Base-by-base conservation (phyloP, 1,140 invertebrate genomes). In the Microplitis mediator region DNA sequence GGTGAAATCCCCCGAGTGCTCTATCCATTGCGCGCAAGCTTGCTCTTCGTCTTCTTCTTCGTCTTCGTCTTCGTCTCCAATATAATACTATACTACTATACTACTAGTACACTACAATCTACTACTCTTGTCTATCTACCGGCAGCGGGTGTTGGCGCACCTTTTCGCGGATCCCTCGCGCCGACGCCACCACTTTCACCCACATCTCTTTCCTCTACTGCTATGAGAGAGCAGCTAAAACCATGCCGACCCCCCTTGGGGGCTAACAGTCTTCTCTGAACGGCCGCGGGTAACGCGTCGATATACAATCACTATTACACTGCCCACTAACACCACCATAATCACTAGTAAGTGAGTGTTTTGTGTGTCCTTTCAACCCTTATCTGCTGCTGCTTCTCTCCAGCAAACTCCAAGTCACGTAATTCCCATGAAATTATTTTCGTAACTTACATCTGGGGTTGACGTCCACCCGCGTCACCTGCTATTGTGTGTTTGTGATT, bases 131-230 rank as follows among this genome's bases (percentile, higher is more conserved):
- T 64, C 34, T 68, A 56, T 56, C 52, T n/a, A 56, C 52, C 52
- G 23, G 8, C 23, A 23, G 52, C 31, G 31, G 14, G 39, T 45
- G 39, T 45, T 45, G 16, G 58, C 58, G 58, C 54, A 39, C 67
- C 35, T 56, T 69, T 69, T 56, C 13, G 52, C 34, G 13, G 31
- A 60, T 45, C 54, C 16, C 56, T 61, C 58, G 67, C 67, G 67
- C 67, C 67, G 67, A 69, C 67, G 54, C 67, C 56, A 23, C 67
- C 56, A 69, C 67, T 69, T 69, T 69, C 67, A 69, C 67, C 67
- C 67, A 61, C 67, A 69, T 69, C 35, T 16, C 66, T 69, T 34
- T 35, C 3, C 16, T 6, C 32, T n/a, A 31, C 32, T 56, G 16
- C 4, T 32, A 23, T 4, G 6, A 36, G 31, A 13, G 34, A 32